Evolutionary conservation across 2,113 vertebrate genomes (phyloP).

Genomic region (Poicephalus gulielmi): DNA sequence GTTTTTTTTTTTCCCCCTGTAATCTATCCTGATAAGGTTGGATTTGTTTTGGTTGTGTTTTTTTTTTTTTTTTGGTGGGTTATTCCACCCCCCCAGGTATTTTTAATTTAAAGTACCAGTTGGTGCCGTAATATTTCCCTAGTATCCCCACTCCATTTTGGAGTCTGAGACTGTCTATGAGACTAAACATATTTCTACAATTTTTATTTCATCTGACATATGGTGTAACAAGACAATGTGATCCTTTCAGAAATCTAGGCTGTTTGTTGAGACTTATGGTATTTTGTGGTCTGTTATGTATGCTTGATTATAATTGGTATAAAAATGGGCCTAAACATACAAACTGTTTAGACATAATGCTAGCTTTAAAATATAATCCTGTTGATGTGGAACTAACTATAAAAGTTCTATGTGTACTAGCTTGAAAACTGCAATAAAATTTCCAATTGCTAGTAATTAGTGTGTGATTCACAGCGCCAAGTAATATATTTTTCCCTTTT

Average conservation of each 20-base stretch:
- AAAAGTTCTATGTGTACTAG: slow-evolving; percentile 16
- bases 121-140: not conserved
- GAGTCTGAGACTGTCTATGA: not conserved
- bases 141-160: not conserved
- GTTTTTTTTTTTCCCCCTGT: not conserved
- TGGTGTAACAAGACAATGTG: slow-evolving; percentile 58
- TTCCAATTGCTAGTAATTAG: not conserved
- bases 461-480: not conserved
- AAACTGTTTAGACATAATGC: slow-evolving; percentile 50
- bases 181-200: slow-evolving; percentile 35
- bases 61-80: not conserved
- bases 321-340: slow-evolving; percentile 57
- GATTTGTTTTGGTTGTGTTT: too few relatives aligned
- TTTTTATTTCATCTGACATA: slow-evolving; percentile 62
- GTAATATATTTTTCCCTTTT: not conserved
- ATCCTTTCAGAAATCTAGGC: slow-evolving; percentile 57
- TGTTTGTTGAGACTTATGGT: slow-evolving; percentile 52
- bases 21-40: not conserved
- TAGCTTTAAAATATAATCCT: slow-evolving; percentile 24
- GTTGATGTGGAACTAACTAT: slow-evolving; percentile 4
- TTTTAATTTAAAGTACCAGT: slow-evolving; percentile 6
- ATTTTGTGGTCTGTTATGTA: slow-evolving; percentile 48
- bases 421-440: slow-evolving; percentile 19
- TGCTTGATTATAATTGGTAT: slow-evolving; percentile 56
- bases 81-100: not conserved